Percentiles rank a stretch among this genome's conserved stretches.
Conservation (phyloP, 2,113 vertebrate genomes). For the Chinchilla lanigera region DNA sequence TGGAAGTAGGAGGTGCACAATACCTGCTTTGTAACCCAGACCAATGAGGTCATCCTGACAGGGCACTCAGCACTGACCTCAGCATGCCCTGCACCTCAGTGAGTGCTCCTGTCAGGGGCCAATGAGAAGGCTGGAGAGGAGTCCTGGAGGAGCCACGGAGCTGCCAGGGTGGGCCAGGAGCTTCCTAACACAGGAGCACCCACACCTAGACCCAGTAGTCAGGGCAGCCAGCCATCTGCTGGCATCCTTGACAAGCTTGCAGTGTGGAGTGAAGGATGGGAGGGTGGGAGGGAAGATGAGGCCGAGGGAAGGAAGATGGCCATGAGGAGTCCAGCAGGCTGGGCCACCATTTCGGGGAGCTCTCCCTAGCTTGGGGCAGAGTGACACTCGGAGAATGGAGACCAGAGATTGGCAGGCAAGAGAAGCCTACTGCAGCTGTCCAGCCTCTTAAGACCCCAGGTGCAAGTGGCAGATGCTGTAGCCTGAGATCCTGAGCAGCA, state of each 20-base stretch:
- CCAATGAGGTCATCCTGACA: background rate
- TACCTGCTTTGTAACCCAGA: background rate
- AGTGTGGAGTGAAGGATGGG: rapidly evolving
- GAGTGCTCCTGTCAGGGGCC: background rate
- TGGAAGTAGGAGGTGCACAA: rapidly evolving
- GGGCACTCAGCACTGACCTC: background rate
- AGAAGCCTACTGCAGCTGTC: background rate
- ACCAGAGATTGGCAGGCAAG: background rate
- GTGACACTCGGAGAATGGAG: background rate
- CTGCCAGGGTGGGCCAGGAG: background rate
- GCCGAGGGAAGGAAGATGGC: background rate
- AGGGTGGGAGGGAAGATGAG: background rate
- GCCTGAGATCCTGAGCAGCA: rapidly evolving
- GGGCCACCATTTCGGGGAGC: background rate
- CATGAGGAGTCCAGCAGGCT: rapidly evolving
- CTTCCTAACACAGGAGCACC: background rate
- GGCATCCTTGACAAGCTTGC: background rate
- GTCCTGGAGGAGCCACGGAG: background rate
- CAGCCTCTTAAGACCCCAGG: background rate
- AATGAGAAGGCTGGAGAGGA: background rate
- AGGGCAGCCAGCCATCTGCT: background rate
- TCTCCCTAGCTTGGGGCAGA: background rate
- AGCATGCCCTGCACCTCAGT: background rate
- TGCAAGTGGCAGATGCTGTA: background rate
- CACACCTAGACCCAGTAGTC: rapidly evolving